phyloP scores from a whole-genome alignment of 1,140 invertebrate genomes.

The Scaptomyza graminum region DNA sequence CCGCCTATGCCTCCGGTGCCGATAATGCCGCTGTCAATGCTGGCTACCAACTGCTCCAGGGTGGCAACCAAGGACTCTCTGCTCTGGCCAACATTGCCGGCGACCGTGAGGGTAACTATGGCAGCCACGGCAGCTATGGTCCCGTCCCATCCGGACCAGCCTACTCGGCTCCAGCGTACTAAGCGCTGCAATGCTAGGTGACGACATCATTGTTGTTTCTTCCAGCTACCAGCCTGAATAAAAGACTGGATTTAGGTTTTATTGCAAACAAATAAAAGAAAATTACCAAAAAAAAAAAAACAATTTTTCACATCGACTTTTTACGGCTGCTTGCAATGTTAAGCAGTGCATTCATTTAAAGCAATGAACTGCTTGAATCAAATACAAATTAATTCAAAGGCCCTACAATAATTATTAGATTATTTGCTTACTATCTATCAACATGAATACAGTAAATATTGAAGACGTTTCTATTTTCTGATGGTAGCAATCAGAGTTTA shows the following conservation, averaged over 20 bases:
- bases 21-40: constrained; percentile 71
- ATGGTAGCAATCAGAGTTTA: no score
- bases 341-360: no score
- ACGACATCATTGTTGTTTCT: constrained; percentile 12
- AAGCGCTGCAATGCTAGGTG: constrained; percentile 28
- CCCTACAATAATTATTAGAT: no score
- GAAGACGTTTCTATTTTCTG: no score
- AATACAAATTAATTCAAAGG: no score
- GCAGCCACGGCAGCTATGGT: constrained; percentile 39
- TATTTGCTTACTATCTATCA: no score
- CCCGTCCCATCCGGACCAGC: constrained; percentile 41
- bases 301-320: no score
- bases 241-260: constrained; percentile 59
- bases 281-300: constrained; percentile 49
- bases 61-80: constrained; percentile 73
- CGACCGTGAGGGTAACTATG: constrained; percentile 59
- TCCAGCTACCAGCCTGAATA: constrained; percentile 34
- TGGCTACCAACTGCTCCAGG: constrained; percentile 77
- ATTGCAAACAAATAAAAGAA: constrained; percentile 77
- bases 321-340: no score
- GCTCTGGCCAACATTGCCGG: constrained; percentile 74
- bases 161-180: constrained; percentile 60
- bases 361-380: no score
- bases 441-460: no score
- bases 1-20: constrained; percentile 67